Conservation (phyloP, 2,113 vertebrate genomes). For the Chlorodrepanis virens region DNA sequence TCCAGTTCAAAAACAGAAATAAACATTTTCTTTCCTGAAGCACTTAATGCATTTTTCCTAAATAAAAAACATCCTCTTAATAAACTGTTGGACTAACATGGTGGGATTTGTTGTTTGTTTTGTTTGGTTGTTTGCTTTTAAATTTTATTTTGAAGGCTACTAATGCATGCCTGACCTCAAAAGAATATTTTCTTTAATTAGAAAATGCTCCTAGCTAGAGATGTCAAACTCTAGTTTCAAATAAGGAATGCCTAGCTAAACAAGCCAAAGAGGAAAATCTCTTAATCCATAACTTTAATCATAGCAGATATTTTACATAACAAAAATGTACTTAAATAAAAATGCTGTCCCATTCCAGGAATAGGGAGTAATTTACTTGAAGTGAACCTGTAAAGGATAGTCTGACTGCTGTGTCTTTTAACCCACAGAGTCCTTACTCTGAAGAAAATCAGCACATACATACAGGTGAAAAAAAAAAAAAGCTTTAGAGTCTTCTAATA, state of each 20-base stretch:
- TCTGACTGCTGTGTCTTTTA: background rate
- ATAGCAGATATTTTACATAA: conserved; percentile 1
- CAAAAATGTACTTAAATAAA: background rate
- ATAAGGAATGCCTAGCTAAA: background rate
- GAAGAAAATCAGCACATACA: background rate
- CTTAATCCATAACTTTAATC: conserved; percentile 7
- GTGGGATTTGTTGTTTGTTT: background rate
- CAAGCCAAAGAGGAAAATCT: background rate
- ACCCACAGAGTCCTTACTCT: background rate
- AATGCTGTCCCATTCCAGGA: background rate
- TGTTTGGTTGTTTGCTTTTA: background rate
- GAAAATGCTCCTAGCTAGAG: background rate
- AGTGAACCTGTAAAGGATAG: background rate
- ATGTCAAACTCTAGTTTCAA: background rate
- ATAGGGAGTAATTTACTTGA: background rate
- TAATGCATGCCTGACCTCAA: background rate
- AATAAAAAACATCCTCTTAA: background rate
- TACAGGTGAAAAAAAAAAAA: background rate
- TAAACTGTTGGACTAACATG: background rate
- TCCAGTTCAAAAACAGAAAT: background rate
- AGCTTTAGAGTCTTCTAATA: background rate
- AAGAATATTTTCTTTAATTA: conserved; percentile 24
- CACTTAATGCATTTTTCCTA: background rate
- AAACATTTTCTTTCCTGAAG: background rate
- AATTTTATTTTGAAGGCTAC: background rate